Evolutionary conservation across 2,113 vertebrate species (phyloP), one percentile per base, ranked within the genome.

Genomic region (Pachyramphus minor): DNA sequence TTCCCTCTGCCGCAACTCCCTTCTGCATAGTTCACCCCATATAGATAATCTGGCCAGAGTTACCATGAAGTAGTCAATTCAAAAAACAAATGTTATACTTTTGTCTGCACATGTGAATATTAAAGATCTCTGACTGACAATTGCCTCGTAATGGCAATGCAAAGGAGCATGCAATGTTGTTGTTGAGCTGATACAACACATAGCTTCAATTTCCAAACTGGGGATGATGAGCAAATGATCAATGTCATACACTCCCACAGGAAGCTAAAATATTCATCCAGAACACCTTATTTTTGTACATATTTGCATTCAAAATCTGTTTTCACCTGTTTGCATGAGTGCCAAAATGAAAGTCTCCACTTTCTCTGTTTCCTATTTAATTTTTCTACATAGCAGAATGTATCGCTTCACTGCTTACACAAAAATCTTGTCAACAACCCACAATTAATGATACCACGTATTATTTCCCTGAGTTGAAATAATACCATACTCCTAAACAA

Each of bases 221-320:
- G 20, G 37, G 33, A 79, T 55, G 37, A 42, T 91, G 58, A 91
- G 55, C 80, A 87, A 96, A 87, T 45, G 49, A 90, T 79, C 71
- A 66, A 66, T 91, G 95, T 76, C 78, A 49, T 83, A 56, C 63
- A 58, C 67, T 83, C 58, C 69, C 71, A 93, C 30, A 66, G 45
- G 45, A 96, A 87, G 45, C 55, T 74, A 67, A 80, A 93, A 86
- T 91, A 85, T 85, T 96, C 53, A 92, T 92, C 91, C 77, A 63
- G 79, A 91, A 89, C 63, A 68, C 80, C 77, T 86, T 83, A 77
- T 89, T 93, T 95, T 93, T 87, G 78, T 73, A 89, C 45, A 37
- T 35, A 87, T 74, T 89, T 95, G 60, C 72, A 89, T 93, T 75
- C 75, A 91, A 90, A 85, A 77, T 81, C 42, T 81, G 27, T 52